Conservation (phyloP, 2,797 vertebrate genomes). For the Eleutherodactylus coqui region DNA sequence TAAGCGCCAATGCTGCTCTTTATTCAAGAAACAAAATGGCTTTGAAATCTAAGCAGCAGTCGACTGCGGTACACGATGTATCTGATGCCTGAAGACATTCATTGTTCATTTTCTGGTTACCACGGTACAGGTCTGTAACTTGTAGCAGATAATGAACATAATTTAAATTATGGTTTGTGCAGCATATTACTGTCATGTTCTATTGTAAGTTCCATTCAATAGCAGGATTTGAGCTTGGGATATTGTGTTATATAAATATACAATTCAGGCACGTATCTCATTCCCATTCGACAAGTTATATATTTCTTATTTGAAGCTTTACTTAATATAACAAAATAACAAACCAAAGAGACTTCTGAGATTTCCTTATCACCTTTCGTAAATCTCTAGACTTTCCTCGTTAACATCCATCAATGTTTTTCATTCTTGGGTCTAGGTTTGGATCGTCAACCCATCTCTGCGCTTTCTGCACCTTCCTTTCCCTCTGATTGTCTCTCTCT, state of each 20-base stretch:
- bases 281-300: not conserved
- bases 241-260: not conserved
- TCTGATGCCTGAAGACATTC: slow-evolving; percentile 46
- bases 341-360: not conserved
- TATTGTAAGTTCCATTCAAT: slow-evolving; percentile 21
- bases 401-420: no score
- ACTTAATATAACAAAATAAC: not conserved
- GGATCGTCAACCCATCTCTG: no score
- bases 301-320: not conserved
- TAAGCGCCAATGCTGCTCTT: slow-evolving; percentile 37
- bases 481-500: no score
- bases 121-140: slow-evolving; percentile 45
- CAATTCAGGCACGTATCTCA: not conserved
- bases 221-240: not conserved
- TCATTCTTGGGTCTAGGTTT: no score
- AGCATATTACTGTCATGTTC: slow-evolving; percentile 55
- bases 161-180: slow-evolving; percentile 55
- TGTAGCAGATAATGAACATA: slow-evolving; percentile 55
- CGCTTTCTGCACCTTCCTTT: no score
- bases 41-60: slow-evolving; percentile 42
- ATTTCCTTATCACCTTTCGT: not conserved
- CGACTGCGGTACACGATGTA: slow-evolving; percentile 30
- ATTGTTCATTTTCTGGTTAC: slow-evolving; percentile 57
- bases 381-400: not conserved
- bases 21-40: slow-evolving; percentile 50